phyloP scores from a whole-genome alignment of 2,113 vertebrate species.

The Bothrops jararaca region DNA sequence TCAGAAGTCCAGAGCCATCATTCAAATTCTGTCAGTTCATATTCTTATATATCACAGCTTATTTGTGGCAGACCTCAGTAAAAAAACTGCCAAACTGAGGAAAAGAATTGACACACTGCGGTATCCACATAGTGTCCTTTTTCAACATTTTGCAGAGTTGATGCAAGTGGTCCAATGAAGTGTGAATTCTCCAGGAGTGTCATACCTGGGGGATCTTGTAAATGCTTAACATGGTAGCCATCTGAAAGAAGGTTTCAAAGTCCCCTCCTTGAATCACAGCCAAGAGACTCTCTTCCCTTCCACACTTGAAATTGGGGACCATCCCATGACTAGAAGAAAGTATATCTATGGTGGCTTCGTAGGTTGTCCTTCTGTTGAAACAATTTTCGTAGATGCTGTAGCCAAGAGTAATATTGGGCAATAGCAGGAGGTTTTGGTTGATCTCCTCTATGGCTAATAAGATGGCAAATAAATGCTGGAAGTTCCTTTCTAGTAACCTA shows the following conservation, averaged over 20 bases:
- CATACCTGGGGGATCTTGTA: slow-evolving; percentile 18
- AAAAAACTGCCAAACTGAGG: neutral
- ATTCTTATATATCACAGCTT: no score
- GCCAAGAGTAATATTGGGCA: slow-evolving; percentile 1
- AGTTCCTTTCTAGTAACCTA: slow-evolving; percentile 8
- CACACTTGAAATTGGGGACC: slow-evolving; percentile 15
- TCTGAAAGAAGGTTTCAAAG: slow-evolving; percentile 7
- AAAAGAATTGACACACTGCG: neutral
- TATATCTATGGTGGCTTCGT: slow-evolving; percentile 8
- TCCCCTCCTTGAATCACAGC: slow-evolving; percentile 24
- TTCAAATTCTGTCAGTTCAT: neutral
- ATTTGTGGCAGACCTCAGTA: neutral
- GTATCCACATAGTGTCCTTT: neutral
- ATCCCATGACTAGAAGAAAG: neutral
- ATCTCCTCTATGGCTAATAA: neutral
- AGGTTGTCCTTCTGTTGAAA: neutral
- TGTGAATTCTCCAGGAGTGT: neutral
- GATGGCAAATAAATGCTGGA: slow-evolving; percentile 1
- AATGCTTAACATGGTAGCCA: slow-evolving; percentile 1
- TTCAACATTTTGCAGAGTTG: neutral
- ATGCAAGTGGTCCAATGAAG: neutral
- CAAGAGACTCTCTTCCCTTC: neutral
- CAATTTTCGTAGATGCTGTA: slow-evolving; percentile 11
- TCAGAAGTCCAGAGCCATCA: neutral
- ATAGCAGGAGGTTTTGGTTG: neutral